A percentile compares a stretch with the other conserved stretches of the same genome.
phyloP scores from a whole-genome alignment of 1,140 invertebrate species.

The Drosophila parabipectinata region DNA sequence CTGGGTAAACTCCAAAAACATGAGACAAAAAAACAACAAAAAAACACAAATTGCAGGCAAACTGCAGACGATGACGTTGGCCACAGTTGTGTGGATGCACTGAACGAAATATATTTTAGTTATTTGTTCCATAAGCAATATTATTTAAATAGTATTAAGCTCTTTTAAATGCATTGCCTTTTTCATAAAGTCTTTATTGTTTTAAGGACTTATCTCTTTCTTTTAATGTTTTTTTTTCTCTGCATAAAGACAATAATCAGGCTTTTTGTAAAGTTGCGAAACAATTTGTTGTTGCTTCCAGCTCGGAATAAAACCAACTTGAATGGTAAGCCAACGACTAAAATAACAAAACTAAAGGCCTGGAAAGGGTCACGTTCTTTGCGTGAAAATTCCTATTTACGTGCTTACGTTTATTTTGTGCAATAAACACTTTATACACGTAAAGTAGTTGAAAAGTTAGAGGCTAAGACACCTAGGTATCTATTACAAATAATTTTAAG shows the following conservation, averaged over 20 bases:
- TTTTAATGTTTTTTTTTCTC: background rate
- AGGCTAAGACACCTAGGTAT: conserved; percentile 7
- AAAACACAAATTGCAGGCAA: conserved; percentile 7
- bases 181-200: no score
- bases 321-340: conserved; percentile 19
- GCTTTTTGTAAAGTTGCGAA: conserved; percentile 24
- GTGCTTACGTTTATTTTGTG: conserved; percentile 8
- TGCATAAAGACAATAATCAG: conserved; percentile 20
- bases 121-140: no score
- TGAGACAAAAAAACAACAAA: background rate
- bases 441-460: conserved; percentile 40
- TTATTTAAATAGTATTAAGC: no score
- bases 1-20: conserved; percentile 27
- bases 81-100: conserved; percentile 14
- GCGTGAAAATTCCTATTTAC: conserved; percentile 34
- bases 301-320: conserved; percentile 49
- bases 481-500: no score
- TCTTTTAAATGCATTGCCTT: no score
- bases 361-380: conserved; percentile 68
- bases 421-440: conserved; percentile 41
- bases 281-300: conserved; percentile 34
- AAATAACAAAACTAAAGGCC: conserved; percentile 30
- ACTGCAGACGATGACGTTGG: conserved; percentile 13
- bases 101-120: background rate
- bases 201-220: background rate